These are phyloP conservation scores for Malurus melanocephalus DNA, from an alignment of 2,113 vertebrate genomes.

Conservation along the genomic window DNA sequence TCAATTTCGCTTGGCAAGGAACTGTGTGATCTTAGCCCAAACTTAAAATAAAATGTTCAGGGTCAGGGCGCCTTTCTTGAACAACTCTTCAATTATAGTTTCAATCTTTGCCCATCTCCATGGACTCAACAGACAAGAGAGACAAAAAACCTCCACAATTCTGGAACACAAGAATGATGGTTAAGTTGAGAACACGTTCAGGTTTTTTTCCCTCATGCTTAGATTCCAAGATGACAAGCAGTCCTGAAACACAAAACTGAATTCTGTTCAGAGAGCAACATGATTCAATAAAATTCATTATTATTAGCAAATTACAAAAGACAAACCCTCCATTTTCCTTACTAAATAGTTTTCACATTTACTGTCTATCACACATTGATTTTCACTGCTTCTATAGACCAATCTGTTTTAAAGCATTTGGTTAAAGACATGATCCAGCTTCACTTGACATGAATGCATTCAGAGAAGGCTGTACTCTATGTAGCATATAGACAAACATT, in stretches of 20 bases:
- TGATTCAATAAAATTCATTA: background rate
- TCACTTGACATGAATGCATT: background rate
- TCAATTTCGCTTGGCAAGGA: background rate
- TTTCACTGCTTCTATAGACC: background rate
- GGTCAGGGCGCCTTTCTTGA: background rate
- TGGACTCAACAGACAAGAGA: background rate
- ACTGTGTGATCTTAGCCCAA: background rate
- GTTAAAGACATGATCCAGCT: background rate
- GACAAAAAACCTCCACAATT: background rate
- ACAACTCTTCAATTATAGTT: background rate
- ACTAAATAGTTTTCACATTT: background rate
- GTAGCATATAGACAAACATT: background rate
- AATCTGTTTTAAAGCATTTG: background rate
- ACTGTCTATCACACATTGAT: background rate
- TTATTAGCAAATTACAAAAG: background rate
- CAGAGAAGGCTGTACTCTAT: background rate
- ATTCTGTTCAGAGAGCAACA: background rate
- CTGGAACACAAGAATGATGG: background rate
- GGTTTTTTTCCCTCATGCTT: background rate
- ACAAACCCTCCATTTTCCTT: background rate
- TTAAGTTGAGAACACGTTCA: rapidly evolving
- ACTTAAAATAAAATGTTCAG: background rate
- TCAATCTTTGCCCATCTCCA: background rate
- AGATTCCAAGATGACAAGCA: background rate
- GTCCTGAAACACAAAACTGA: background rate